Evolutionary conservation across 2,797 vertebrate genomes (phyloP).

Genomic region (Poliocrania exsul): DNA sequence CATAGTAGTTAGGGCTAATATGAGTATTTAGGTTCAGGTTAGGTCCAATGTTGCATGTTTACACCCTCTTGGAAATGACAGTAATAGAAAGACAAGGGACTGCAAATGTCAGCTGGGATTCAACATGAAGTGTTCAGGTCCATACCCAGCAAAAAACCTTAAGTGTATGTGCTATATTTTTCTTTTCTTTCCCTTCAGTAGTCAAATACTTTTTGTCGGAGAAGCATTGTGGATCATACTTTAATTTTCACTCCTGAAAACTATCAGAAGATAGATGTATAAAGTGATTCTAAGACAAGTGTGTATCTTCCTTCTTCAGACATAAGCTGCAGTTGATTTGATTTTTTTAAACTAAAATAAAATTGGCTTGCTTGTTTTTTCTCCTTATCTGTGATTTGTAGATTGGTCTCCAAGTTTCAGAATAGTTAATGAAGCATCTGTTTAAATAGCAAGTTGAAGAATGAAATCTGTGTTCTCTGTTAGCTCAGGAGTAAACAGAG

Average conservation of each 20-base stretch:
- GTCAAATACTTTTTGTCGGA: not conserved
- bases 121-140: not conserved
- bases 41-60: not conserved
- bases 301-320: not conserved
- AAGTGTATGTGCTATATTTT: not conserved
- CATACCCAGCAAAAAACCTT: not conserved
- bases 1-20: not conserved
- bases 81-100: not conserved
- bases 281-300: not conserved
- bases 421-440: not conserved
- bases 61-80: not conserved
- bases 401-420: not conserved
- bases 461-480: not conserved
- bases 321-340: not conserved
- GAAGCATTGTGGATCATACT: not conserved
- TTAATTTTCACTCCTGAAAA: not conserved
- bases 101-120: not conserved
- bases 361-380: not conserved
- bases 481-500: not conserved
- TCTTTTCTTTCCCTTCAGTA: not conserved
- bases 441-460: not conserved
- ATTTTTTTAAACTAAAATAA: not conserved
- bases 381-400: not conserved
- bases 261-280: not conserved
- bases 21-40: not conserved